A percentile compares a stretch with the other conserved stretches of the same genome.
These are phyloP conservation scores for Minunthozetes semirufus DNA, from an alignment of 2,888 invertebrate genomes.

Conservation along the genomic window DNA sequence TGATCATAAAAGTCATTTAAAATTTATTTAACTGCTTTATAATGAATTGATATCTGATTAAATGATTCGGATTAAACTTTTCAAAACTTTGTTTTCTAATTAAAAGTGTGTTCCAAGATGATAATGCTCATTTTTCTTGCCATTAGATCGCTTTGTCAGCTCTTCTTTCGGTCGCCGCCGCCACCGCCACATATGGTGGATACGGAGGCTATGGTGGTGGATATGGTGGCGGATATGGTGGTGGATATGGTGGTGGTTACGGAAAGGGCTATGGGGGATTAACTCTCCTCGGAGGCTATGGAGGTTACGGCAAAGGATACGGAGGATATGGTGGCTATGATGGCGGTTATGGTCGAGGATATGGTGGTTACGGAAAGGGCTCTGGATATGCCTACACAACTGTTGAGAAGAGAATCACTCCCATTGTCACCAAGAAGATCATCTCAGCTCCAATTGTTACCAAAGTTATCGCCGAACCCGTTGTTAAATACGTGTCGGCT, in stretches of 20 bases:
- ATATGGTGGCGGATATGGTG: not conserved
- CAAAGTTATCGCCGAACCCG: not conserved
- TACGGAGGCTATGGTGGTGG: conserved; percentile 5
- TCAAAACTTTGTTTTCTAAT: too few relatives aligned
- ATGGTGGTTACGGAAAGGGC: not conserved
- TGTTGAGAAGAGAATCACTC: not conserved
- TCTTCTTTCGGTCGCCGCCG: not conserved
- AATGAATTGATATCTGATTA: too few relatives aligned
- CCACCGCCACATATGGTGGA: not conserved
- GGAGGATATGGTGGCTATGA: not conserved
- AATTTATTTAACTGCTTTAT: too few relatives aligned
- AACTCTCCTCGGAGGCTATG: not conserved
- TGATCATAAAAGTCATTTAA: too few relatives aligned
- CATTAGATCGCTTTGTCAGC: not conserved
- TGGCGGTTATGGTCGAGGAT: not conserved
- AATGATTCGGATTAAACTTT: too few relatives aligned
- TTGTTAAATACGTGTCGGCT: not conserved
- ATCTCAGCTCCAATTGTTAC: not conserved
- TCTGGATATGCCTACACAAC: not conserved
- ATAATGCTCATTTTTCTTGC: too few relatives aligned
- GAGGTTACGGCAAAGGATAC: not conserved
- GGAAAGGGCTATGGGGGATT: not conserved
- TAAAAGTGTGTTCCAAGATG: too few relatives aligned
- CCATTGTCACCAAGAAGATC: not conserved
- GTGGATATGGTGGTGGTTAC: not conserved